Conservation (phyloP, 2,888 invertebrate species). For the Amphipyra tragopoginis region DNA sequence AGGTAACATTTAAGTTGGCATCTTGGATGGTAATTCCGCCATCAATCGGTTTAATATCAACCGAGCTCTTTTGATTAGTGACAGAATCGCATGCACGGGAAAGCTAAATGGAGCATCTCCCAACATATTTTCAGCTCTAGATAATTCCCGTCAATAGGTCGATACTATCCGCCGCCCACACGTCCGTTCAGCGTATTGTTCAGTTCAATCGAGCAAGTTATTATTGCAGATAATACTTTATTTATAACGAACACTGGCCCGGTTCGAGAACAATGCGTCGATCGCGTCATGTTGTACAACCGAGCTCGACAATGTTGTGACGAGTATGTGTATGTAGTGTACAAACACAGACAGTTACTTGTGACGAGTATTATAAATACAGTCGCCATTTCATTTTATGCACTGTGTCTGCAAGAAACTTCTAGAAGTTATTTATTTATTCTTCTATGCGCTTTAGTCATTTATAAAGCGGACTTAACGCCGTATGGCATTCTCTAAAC, state of each 20-base stretch:
- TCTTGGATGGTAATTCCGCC: too few relatives aligned
- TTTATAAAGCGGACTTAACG: too few relatives aligned
- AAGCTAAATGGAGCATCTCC: too few relatives aligned
- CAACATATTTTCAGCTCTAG: slow-evolving; percentile 54
- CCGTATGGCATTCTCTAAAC: too few relatives aligned
- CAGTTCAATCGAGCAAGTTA: slow-evolving; percentile 82
- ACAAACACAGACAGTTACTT: too few relatives aligned
- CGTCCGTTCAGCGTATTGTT: slow-evolving; percentile 80
- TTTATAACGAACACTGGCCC: slow-evolving; percentile 72
- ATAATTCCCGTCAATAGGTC: slow-evolving; percentile 59
- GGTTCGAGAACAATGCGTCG: slow-evolving; percentile 68
- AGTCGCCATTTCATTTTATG: neutral
- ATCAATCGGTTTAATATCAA: too few relatives aligned
- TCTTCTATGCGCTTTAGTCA: too few relatives aligned
- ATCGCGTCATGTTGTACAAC: slow-evolving; percentile 46
- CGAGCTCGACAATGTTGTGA: slow-evolving; percentile 29
- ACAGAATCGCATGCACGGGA: too few relatives aligned
- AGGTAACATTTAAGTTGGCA: too few relatives aligned
- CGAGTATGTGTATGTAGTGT: slow-evolving; percentile 18
- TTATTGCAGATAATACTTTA: slow-evolving; percentile 85
- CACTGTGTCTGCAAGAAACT: neutral
- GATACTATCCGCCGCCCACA: slow-evolving; percentile 81
- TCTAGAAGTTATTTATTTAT: too few relatives aligned
- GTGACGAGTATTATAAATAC: slow-evolving; percentile 13
- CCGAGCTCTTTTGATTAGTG: too few relatives aligned